Conservation (phyloP, 2,888 invertebrate genomes). For the Pristionchus maxplancki region DNA sequence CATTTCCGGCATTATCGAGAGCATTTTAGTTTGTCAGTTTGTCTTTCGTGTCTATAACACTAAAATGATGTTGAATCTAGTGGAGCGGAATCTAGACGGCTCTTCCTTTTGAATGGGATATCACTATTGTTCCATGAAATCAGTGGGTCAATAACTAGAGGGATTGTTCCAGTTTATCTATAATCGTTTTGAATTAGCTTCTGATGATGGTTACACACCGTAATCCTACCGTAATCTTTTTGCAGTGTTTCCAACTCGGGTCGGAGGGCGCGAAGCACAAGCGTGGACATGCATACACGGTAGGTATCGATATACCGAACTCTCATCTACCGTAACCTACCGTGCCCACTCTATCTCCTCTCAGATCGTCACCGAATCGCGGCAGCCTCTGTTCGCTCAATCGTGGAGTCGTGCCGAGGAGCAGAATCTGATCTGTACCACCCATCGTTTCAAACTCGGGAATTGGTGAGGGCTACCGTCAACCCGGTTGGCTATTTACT, state of each 20-base stretch:
- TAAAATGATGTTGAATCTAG: too few relatives aligned
- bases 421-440: neutral
- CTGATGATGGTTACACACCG: neutral
- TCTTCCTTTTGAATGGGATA: too few relatives aligned
- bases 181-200: neutral
- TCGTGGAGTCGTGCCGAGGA: neutral
- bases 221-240: neutral
- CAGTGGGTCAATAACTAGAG: too few relatives aligned
- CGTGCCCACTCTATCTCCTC: neutral
- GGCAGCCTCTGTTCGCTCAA: neutral
- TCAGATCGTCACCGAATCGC: neutral
- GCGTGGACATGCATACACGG: neutral
- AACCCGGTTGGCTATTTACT: neutral
- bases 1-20: too few relatives aligned
- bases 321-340: neutral
- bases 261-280: neutral
- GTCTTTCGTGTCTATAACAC: too few relatives aligned
- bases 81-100: too few relatives aligned
- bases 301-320: neutral
- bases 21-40: too few relatives aligned
- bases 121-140: too few relatives aligned
- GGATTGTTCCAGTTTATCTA: too few relatives aligned
- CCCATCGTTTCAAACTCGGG: conserved; percentile 33
- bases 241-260: conserved; percentile 45
- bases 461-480: conserved; percentile 33